phyloP scores from a whole-genome alignment of 1,140 invertebrate species.

The Drosophila nebulosa region DNA sequence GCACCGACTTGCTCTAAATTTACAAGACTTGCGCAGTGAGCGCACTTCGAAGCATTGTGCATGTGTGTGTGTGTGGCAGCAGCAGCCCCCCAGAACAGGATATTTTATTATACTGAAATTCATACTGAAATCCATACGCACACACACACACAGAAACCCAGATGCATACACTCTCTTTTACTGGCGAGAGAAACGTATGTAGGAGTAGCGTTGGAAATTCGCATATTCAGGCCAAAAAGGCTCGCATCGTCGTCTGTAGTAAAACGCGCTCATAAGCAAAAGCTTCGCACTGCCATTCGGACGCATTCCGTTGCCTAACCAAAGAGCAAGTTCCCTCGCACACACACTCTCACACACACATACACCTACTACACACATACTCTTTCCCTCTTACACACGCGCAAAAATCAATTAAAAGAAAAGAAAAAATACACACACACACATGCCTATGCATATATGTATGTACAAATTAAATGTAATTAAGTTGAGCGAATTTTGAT shows the following conservation, averaged over 20 bases:
- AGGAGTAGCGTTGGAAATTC: conserved; percentile 52
- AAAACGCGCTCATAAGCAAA: conserved; percentile 66
- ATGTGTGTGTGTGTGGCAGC: conserved; percentile 6
- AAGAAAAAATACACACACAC: conserved; percentile 18
- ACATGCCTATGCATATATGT: conserved; percentile 3
- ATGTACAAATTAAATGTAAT: conserved; percentile 24
- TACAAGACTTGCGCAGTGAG: conserved; percentile 47
- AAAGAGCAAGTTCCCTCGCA: conserved; percentile 25
- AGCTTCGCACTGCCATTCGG: conserved; percentile 76
- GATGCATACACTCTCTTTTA: background rate
- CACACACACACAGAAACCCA: conserved; percentile 8
- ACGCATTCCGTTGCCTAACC: conserved; percentile 67
- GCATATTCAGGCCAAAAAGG: conserved; percentile 62
- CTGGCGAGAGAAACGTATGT: background rate
- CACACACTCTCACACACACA: conserved; percentile 24
- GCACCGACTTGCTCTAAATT: conserved; percentile 71
- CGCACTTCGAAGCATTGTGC: conserved; percentile 7
- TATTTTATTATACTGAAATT: conserved; percentile 81
- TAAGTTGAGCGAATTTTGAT: conserved; percentile 16
- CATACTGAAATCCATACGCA: conserved; percentile 39
- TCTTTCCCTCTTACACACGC: conserved; percentile 48
- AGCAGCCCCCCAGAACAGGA: conserved; percentile 55
- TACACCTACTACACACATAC: conserved; percentile 21
- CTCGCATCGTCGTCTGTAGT: conserved; percentile 33
- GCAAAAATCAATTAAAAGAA: conserved; percentile 70